These are phyloP conservation scores for Chaitophorus viminalis DNA, from an alignment of 2,888 invertebrate species.

Conservation along the genomic window DNA sequence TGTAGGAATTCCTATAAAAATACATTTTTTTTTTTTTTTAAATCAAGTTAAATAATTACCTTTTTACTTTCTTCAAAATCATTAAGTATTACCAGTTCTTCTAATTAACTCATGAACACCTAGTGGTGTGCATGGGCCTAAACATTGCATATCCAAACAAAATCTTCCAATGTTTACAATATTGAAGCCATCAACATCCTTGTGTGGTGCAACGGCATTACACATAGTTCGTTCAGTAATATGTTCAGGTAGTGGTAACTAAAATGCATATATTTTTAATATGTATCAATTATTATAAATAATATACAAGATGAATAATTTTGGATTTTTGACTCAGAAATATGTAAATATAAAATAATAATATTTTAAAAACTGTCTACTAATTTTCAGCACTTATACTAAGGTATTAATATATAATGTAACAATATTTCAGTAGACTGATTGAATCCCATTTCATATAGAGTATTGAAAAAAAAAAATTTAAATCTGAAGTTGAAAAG, in stretches of 20 bases:
- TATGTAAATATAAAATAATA: neutral
- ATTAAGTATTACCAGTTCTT: conserved; percentile 69
- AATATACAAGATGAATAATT: neutral
- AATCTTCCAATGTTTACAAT: conserved; percentile 83
- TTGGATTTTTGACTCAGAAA: neutral
- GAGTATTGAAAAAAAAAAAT: no score
- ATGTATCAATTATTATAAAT: conserved; percentile 3
- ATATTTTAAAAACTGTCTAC: no score
- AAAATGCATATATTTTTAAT: conserved; percentile 63
- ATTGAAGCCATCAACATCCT: conserved; percentile 94
- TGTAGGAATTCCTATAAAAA: conserved; percentile 75
- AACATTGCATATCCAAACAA: conserved; percentile 77
- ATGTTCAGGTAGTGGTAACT: conserved; percentile 81
- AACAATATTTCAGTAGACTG: no score
- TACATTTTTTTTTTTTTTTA: conserved; percentile 24
- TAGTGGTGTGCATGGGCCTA: conserved; percentile 84
- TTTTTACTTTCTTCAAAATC: conserved; percentile 4
- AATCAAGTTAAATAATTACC: neutral
- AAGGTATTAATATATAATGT: no score
- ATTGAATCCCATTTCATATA: no score
- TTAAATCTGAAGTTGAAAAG: no score
- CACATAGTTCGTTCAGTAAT: conserved; percentile 82
- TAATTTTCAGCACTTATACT: no score
- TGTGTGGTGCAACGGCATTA: conserved; percentile 80
- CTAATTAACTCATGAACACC: conserved; percentile 78